Percentiles rank a stretch among this genome's conserved stretches.
Evolutionary conservation across 2,888 invertebrate species (phyloP).

Genomic region (Agrilus biguttatus): DNA sequence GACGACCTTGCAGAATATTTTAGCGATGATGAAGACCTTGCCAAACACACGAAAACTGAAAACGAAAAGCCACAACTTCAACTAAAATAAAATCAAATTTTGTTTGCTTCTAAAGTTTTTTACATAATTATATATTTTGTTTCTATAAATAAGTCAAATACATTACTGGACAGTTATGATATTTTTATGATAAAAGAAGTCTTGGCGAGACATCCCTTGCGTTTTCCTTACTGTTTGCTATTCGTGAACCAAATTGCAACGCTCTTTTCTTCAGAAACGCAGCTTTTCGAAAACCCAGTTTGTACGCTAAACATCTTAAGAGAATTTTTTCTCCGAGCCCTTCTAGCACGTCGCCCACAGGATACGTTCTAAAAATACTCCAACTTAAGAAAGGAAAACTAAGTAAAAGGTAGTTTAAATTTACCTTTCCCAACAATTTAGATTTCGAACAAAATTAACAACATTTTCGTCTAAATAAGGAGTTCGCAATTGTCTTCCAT

Average conservation of each 20-base stretch:
- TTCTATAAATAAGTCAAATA: conserved; percentile 4
- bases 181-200: conserved; percentile 7
- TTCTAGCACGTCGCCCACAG: conserved; percentile 39
- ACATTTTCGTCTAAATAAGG: conserved; percentile 65
- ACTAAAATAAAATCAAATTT: background rate
- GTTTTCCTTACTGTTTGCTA: conserved; percentile 83
- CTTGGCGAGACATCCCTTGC: conserved; percentile 58
- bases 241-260: conserved; percentile 92
- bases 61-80: conserved; percentile 1
- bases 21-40: conserved; percentile 28
- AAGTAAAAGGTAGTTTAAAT: background rate
- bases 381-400: background rate
- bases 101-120: conserved; percentile 8
- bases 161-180: background rate
- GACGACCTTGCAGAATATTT: conserved; percentile 27
- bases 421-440: conserved; percentile 57
- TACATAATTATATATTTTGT: conserved; percentile 9
- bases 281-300: conserved; percentile 48
- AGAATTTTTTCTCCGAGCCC: conserved; percentile 91
- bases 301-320: conserved; percentile 56
- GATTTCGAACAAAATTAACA: conserved; percentile 43
- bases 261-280: conserved; percentile 77
- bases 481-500: conserved; percentile 70
- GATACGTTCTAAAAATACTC: conserved; percentile 19
- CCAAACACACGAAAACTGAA: conserved; percentile 13